These are phyloP conservation scores for Silurus meridionalis DNA, from an alignment of 2,113 vertebrate species.

Conservation along the genomic window DNA sequence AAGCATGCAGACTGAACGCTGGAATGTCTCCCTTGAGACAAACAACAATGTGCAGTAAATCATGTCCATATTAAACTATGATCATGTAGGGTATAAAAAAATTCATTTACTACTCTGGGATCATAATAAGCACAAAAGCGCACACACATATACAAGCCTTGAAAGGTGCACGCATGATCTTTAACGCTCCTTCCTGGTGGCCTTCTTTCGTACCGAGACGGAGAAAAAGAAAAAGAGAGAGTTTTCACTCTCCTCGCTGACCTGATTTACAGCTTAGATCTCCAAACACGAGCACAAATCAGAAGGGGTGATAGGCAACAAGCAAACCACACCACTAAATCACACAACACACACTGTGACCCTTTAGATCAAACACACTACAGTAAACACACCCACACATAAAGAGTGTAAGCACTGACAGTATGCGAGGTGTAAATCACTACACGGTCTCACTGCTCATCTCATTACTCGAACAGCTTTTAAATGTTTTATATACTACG, in stretches of 20 bases:
- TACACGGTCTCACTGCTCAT: not conserved
- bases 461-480: not conserved
- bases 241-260: constrained; percentile 17
- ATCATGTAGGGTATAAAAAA: constrained; percentile 13
- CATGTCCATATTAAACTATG: constrained; percentile 22
- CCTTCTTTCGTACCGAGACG: constrained; percentile 4
- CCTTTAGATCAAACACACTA: constrained; percentile 1
- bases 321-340: constrained; percentile 9
- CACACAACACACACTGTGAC: not conserved
- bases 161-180: constrained; percentile 11
- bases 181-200: constrained; percentile 27
- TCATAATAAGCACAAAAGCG: constrained; percentile 13
- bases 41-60: constrained; percentile 5
- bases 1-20: not conserved
- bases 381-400: not conserved
- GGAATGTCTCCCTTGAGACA: constrained; percentile 19
- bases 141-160: not conserved
- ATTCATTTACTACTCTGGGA: constrained; percentile 15
- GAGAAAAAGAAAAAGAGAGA: constrained; percentile 4
- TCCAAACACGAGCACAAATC: constrained; percentile 49
- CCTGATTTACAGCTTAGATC: constrained; percentile 51
- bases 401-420: not conserved
- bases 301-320: constrained; percentile 22
- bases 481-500: not conserved
- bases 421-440: not conserved